Conservation (phyloP, 1,140 invertebrate genomes). For the Lepidurus packardi region DNA sequence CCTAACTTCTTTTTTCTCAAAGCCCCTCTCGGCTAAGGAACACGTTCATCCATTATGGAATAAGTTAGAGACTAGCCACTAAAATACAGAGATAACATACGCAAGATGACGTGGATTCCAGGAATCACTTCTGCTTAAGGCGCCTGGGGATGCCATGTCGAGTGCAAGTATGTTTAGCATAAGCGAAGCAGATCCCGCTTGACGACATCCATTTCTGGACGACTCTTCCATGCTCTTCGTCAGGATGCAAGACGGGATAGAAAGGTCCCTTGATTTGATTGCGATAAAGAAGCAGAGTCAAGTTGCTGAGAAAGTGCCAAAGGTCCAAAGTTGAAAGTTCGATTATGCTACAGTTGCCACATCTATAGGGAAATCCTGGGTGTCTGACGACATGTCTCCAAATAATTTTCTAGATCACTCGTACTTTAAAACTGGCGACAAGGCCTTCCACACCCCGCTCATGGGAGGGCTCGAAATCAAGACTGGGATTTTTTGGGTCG, state of each 20-base stretch:
- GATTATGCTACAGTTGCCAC: background rate
- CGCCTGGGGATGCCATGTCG: background rate
- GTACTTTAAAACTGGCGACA: background rate
- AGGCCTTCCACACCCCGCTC: background rate
- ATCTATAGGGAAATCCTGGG: background rate
- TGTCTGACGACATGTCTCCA: slow-evolving; percentile 9
- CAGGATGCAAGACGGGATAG: background rate
- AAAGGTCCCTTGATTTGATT: background rate
- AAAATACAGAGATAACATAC: background rate
- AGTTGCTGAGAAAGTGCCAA: background rate
- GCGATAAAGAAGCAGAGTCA: background rate
- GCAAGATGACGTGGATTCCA: background rate
- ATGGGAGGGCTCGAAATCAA: background rate
- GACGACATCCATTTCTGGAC: background rate
- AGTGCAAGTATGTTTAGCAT: background rate
- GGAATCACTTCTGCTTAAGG: background rate
- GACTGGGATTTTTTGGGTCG: background rate
- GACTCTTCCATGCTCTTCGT: background rate
- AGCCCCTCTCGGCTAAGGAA: background rate
- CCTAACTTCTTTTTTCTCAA: background rate
- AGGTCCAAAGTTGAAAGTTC: slow-evolving; percentile 8
- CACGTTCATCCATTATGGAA: background rate
- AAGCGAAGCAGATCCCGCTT: background rate
- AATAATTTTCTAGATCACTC: background rate
- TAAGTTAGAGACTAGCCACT: background rate